phyloP scores from a whole-genome alignment of 1,140 invertebrate genomes.

The Heliconius congener region DNA sequence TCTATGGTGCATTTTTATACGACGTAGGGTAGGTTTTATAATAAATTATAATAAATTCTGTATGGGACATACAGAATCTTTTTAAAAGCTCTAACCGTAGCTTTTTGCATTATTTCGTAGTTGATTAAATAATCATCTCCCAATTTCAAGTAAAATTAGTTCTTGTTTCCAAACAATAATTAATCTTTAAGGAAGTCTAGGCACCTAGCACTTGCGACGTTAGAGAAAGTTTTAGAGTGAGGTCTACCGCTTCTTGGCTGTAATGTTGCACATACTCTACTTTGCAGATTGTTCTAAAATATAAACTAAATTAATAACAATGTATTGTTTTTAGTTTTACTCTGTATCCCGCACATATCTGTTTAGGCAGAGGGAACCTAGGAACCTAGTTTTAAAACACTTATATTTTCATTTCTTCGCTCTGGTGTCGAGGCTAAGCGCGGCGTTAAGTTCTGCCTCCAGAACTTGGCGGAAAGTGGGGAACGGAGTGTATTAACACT shows the following conservation, averaged over 20 bases:
- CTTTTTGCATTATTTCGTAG: slow-evolving; percentile 17
- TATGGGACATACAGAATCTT: slow-evolving; percentile 1
- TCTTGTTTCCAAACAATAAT: slow-evolving; percentile 20
- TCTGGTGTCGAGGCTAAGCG: too few species aligned
- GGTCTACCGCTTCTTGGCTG: slow-evolving; percentile 9
- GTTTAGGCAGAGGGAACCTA: too few species aligned
- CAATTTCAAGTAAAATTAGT: slow-evolving; percentile 27
- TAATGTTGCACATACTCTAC: background rate
- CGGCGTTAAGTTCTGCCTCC: too few species aligned
- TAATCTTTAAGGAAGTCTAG: slow-evolving; percentile 23
- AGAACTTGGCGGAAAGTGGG: too few species aligned
- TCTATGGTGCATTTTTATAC: background rate
- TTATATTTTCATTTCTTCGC: too few species aligned
- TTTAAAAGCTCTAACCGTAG: background rate
- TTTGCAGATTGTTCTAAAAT: background rate
- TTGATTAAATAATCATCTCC: slow-evolving; percentile 22
- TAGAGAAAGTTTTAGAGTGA: slow-evolving; percentile 8
- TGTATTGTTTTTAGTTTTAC: too few species aligned
- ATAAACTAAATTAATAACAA: background rate
- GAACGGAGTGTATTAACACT: too few species aligned
- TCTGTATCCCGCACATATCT: too few species aligned
- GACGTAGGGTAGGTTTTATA: background rate
- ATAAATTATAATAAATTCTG: slow-evolving; percentile 2
- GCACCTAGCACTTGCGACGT: background rate
- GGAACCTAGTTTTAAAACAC: too few species aligned